phyloP scores from a whole-genome alignment of 2,888 invertebrate species.

The Halictus ligatus region DNA sequence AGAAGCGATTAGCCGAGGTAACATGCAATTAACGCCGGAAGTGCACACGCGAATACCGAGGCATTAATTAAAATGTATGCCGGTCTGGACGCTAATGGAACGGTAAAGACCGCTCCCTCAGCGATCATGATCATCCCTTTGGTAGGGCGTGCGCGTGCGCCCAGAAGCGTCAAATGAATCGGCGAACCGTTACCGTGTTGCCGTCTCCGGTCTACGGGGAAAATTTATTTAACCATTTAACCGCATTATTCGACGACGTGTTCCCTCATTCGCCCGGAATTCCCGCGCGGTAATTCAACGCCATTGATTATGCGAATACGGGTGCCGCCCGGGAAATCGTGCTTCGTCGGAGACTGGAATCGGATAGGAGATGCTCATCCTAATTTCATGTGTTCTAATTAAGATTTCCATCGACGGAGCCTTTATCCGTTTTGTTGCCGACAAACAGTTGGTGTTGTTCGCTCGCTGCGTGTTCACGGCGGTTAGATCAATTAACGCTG shows the following conservation, averaged over 20 bases:
- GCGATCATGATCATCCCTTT: conserved; percentile 51
- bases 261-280: not conserved
- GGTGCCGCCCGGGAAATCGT: not conserved
- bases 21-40: conserved; percentile 66
- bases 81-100: conserved; percentile 48
- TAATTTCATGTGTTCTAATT: conserved; percentile 21
- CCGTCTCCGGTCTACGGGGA: not conserved
- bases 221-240: conserved; percentile 41
- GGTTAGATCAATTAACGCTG: not conserved
- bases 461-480: not conserved
- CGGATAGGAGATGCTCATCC: not conserved
- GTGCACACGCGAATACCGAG: conserved; percentile 23
- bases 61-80: conserved; percentile 57
- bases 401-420: not conserved
- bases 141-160: conserved; percentile 8
- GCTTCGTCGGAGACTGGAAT: not conserved
- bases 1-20: conserved; percentile 70
- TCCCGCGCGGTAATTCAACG: conserved; percentile 14
- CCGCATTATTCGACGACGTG: not conserved
- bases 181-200: conserved; percentile 7
- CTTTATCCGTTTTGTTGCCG: not conserved
- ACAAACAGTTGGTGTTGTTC: not conserved
- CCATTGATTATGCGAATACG: conserved; percentile 12
- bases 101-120: conserved; percentile 48
- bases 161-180: conserved; percentile 42